A percentile compares a stretch with the other conserved stretches of the same genome.
Conservation (phyloP, 1,140 invertebrate species). For the Sinonovacula constricta region DNA sequence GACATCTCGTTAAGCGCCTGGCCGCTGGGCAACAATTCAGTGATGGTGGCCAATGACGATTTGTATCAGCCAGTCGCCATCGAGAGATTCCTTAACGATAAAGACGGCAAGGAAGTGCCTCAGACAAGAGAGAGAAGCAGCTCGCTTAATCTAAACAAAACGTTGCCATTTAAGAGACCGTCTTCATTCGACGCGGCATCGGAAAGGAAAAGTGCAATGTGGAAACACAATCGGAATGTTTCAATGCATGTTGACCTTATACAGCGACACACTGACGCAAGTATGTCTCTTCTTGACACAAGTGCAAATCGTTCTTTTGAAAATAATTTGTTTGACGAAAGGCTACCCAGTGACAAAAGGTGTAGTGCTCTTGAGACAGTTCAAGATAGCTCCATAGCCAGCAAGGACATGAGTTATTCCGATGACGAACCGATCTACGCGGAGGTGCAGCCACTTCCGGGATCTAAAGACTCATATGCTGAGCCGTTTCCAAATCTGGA, state of each 20-base stretch:
- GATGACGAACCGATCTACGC: conserved; percentile 52
- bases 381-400: not conserved
- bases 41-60: conserved; percentile 39
- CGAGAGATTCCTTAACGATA: conserved; percentile 34
- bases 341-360: not conserved
- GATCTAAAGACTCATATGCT: not conserved
- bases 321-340: not conserved
- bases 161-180: conserved; percentile 19
- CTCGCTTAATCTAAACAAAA: conserved; percentile 34
- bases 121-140: conserved; percentile 39
- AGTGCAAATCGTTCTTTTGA: not conserved
- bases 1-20: conserved; percentile 27
- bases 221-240: conserved; percentile 38
- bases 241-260: conserved; percentile 43
- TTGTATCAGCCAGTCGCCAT: conserved; percentile 51
- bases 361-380: not conserved
- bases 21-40: conserved; percentile 45
- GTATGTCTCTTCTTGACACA: not conserved
- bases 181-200: not conserved
- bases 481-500: conserved; percentile 39
- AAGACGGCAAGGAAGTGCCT: conserved; percentile 10
- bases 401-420: not conserved
- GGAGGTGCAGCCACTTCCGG: conserved; percentile 24
- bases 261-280: not conserved
- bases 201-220: conserved; percentile 1